Evolutionary conservation across 1,140 invertebrate species (phyloP).

Genomic region (Pseudomyrmex concolor): DNA sequence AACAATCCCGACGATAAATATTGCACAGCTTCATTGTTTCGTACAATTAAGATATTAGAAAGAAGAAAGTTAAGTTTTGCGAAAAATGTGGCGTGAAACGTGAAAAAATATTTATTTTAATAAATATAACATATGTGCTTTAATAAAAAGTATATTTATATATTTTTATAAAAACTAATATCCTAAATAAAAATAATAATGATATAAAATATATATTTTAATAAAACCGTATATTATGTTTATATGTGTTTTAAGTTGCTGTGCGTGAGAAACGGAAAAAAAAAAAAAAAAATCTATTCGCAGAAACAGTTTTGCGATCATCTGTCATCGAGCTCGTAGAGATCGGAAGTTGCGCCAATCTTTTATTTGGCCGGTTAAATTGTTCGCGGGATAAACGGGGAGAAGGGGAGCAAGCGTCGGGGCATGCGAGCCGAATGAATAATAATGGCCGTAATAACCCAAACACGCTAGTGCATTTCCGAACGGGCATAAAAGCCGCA

Average conservation of each 20-base stretch:
- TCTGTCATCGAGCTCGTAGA: not conserved
- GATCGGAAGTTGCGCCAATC: constrained; percentile 17
- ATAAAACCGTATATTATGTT: too few species aligned
- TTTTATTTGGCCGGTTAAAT: constrained; percentile 11
- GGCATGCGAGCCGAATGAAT: constrained; percentile 64
- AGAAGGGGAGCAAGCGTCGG: not conserved
- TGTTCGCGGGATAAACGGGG: constrained; percentile 13
- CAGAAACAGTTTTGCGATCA: not conserved
- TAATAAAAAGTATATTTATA: not conserved
- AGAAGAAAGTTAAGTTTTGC: too few species aligned
- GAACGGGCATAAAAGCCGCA: constrained; percentile 17
- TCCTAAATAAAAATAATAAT: too few species aligned
- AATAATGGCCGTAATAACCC: constrained; percentile 54
- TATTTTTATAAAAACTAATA: not conserved
- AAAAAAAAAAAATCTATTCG: not conserved
- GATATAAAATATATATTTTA: too few species aligned
- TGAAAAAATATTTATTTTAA: too few species aligned
- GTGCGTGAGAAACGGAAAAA: not conserved
- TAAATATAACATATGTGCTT: not conserved
- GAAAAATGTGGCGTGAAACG: too few species aligned
- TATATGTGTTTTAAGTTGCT: too few species aligned
- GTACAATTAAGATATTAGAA: too few species aligned
- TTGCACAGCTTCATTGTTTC: too few species aligned
- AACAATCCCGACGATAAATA: too few species aligned
- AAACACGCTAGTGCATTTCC: constrained; percentile 51